Percentiles rank a stretch among this genome's conserved stretches.
phyloP scores from a whole-genome alignment of 2,888 invertebrate genomes.

The Tenthredo notha region DNA sequence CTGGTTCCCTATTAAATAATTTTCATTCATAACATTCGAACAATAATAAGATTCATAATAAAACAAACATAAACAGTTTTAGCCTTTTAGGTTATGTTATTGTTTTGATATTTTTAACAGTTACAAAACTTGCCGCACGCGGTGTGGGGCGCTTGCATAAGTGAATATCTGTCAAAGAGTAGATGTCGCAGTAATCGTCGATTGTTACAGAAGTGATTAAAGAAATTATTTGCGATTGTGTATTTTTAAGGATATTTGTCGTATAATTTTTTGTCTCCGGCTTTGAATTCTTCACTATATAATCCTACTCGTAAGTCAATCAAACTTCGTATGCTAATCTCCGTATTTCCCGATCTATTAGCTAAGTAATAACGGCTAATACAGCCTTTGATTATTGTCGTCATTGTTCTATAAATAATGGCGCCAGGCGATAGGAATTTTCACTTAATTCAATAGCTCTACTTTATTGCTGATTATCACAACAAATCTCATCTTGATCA shows the following conservation, averaged over 20 bases:
- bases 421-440: conserved; percentile 53
- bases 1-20: neutral
- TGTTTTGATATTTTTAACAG: neutral
- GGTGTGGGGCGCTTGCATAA: neutral
- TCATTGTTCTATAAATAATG: conserved; percentile 57
- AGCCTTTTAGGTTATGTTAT: conserved; percentile 12
- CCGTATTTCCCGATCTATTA: neutral
- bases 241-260: neutral
- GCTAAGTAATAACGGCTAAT: neutral
- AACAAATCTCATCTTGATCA: neutral
- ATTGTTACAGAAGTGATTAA: conserved; percentile 48
- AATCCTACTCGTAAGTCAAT: neutral
- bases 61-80: neutral
- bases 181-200: conserved; percentile 48
- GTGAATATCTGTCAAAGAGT: neutral
- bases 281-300: neutral
- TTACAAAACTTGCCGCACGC: neutral
- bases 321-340: neutral
- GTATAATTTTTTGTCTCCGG: neutral
- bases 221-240: conserved; percentile 41
- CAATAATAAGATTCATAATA: neutral
- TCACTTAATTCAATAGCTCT: neutral
- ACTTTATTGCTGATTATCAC: neutral
- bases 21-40: neutral
- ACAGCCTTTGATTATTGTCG: conserved; percentile 39